Evolutionary conservation across 2,113 vertebrate genomes (phyloP), one percentile per base, ranked within the genome.

Genomic region (Empidonax traillii): DNA sequence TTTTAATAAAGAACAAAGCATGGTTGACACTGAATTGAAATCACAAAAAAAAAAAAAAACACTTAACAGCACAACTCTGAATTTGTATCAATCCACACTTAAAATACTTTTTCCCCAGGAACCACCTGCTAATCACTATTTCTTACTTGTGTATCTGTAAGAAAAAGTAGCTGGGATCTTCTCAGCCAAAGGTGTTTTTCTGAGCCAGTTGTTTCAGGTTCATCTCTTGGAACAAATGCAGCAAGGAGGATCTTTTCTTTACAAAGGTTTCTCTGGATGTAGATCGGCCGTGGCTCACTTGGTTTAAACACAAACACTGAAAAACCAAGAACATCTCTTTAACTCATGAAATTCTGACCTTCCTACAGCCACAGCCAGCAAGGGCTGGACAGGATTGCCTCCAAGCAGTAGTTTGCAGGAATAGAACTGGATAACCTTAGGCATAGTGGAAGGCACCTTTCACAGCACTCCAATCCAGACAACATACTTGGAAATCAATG

Each of bases 281-380:
- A 99, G 87, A 99, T 25, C 3, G 99, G 99, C 61, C 97, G 97
- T 14, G 99, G 98, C 95, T 99, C 98, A 27, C 95, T 98, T 91
- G 99, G 99, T 90, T 98, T 99, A 94, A 99, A 99, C 75, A 99
- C 98, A 96, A 99, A 99, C 97, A 99, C 99, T 99, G 97, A 47
- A 96, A 91, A 97, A 96, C 55, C 52, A 97, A 90, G 63, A 79
- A 84, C 5, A 59, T 81, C 16, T 55, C 30, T 65, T 91, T 41
- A 76, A 44, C 55, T 52, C 39, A 66, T 9, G 25, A 59, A 74
- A 65, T 43, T 43, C 21, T 41, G 84, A 23, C 3, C 3, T 56
- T 72, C 30, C 35, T 72, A 41, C 39, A 12, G 39, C 39, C 39
- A 2, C 1, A 3, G 51, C 35, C 52, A 69, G 55, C 4, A 53